Conservation (phyloP, 2,888 invertebrate genomes). For the Caenorhabditis sp. region DNA sequence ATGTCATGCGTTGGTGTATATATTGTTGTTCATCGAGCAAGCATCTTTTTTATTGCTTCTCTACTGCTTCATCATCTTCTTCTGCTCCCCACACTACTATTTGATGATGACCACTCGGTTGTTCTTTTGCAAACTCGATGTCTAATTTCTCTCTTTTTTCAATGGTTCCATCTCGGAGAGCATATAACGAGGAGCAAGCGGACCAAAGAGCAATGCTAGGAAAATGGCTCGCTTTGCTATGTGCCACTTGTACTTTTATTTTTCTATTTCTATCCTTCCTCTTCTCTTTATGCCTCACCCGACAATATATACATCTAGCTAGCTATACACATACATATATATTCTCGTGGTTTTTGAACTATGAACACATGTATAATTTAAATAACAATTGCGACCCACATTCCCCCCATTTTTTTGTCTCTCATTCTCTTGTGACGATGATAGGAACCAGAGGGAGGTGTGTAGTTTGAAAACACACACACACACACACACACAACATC, state of each 20-base stretch:
- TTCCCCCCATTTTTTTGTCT: background rate
- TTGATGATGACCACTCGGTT: background rate
- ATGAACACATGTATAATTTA: background rate
- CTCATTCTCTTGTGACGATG: background rate
- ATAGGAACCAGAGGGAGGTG: no score
- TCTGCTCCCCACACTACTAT: background rate
- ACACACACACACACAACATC: no score
- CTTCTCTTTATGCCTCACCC: background rate
- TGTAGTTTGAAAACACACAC: no score
- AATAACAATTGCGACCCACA: background rate
- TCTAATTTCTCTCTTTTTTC: background rate
- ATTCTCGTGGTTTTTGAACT: slow-evolving; percentile 1
- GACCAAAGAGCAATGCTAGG: slow-evolving; percentile 29
- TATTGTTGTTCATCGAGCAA: background rate
- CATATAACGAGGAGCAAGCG: background rate
- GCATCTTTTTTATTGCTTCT: no score
- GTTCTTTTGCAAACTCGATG: no score
- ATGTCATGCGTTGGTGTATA: background rate
- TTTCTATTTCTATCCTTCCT: slow-evolving; percentile 8
- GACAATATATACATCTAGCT: background rate
- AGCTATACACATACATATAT: background rate
- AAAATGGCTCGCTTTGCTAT: background rate
- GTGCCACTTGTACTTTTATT: slow-evolving; percentile 29
- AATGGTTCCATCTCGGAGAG: slow-evolving; percentile 3
- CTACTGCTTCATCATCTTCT: background rate